Evolutionary conservation across 53 echinoderm and acorn worm genomes (phyloP).

Genomic region (Holothuria leucospilota): DNA sequence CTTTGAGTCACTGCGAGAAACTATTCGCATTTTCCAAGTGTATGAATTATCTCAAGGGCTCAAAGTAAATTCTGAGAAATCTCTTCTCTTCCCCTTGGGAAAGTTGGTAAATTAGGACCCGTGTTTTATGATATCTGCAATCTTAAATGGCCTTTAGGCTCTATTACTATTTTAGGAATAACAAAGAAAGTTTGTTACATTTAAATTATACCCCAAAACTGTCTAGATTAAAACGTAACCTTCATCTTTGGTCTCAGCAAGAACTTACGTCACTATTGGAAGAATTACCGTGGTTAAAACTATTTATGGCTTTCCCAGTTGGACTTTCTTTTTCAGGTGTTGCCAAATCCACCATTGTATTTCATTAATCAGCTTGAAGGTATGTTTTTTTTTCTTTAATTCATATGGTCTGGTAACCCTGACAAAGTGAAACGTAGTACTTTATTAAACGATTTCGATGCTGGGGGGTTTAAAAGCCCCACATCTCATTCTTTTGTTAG

Average conservation of each 20-base stretch:
- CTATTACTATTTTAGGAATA: background rate
- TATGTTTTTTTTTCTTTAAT: background rate
- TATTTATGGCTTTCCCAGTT: background rate
- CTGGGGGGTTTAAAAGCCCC: background rate
- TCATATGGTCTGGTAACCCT: background rate
- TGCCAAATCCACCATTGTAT: constrained; percentile 1
- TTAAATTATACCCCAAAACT: background rate
- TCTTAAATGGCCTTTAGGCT: background rate
- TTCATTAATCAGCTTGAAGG: background rate
- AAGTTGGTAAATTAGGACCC: too few species aligned
- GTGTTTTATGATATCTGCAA: too few species aligned
- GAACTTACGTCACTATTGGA: constrained; percentile 2
- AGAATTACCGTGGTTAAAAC: background rate
- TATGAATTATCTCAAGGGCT: too few species aligned
- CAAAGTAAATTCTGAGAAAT: too few species aligned
- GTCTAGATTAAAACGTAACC: background rate
- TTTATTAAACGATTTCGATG: background rate
- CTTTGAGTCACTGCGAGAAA: too few species aligned
- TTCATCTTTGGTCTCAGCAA: background rate
- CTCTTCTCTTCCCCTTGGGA: too few species aligned
- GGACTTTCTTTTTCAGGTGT: background rate
- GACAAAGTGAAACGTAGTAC: background rate
- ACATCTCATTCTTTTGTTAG: background rate
- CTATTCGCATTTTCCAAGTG: too few species aligned
- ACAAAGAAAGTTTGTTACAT: background rate